These are phyloP conservation scores for Botrylloides violaceus DNA, from an alignment of 23 tunicate species.

Conservation along the genomic window DNA sequence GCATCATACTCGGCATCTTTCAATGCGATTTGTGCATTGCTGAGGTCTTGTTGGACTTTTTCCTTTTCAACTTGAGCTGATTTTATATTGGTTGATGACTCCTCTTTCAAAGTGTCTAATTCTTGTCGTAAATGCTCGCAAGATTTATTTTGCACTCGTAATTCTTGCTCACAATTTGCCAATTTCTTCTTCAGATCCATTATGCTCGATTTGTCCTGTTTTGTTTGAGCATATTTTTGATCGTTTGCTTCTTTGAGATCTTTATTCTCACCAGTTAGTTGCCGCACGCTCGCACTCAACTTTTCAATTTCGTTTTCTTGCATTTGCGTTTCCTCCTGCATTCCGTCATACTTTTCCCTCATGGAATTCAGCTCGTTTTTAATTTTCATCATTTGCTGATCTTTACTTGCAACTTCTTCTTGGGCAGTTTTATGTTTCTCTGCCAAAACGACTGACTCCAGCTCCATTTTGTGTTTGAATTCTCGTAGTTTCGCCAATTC, in stretches of 20 bases:
- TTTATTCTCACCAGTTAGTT: slow-evolving; percentile 4
- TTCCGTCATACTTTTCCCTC: slow-evolving; percentile 60
- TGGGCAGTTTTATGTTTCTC: slow-evolving; percentile 89
- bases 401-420: slow-evolving; percentile 70
- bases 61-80: slow-evolving; percentile 32
- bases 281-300: slow-evolving; percentile 36
- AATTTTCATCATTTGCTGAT: slow-evolving; percentile 53
- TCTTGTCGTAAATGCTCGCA: slow-evolving; percentile 64
- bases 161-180: slow-evolving; percentile 62
- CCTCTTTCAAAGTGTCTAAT: slow-evolving; percentile 33
- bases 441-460: slow-evolving; percentile 53
- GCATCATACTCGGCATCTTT: slow-evolving; percentile 36
- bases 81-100: slow-evolving; percentile 18
- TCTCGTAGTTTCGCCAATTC: slow-evolving; percentile 52
- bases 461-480: slow-evolving; percentile 77
- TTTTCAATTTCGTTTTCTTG: slow-evolving; percentile 58
- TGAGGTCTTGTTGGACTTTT: slow-evolving; percentile 39
- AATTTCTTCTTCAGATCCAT: slow-evolving; percentile 54
- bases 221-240: slow-evolving; percentile 28
- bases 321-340: slow-evolving; percentile 62
- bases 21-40: slow-evolving; percentile 16
- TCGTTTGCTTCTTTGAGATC: slow-evolving; percentile 53
- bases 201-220: slow-evolving; percentile 41
- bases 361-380: slow-evolving; percentile 58
- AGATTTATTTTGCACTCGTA: slow-evolving; percentile 52